A percentile compares a stretch with the other conserved stretches of the same genome.
Conservation (phyloP, 2,797 vertebrate species). For the Lophotriccus pileatus region DNA sequence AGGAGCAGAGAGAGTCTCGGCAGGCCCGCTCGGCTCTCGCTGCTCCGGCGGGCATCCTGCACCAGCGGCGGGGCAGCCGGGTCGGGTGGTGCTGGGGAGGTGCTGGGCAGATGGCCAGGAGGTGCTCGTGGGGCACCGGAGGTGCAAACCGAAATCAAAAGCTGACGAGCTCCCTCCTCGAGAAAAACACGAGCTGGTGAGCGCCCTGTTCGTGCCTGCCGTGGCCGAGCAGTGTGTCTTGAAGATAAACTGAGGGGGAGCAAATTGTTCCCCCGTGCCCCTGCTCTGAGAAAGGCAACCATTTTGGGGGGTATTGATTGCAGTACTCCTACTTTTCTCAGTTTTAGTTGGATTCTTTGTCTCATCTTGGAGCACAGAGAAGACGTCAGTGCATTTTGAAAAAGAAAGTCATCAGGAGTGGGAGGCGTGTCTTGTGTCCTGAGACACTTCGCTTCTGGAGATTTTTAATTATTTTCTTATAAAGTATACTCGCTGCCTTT, state of each 20-base stretch:
- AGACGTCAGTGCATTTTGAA: neutral
- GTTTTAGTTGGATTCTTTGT: neutral
- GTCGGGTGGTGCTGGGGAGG: neutral
- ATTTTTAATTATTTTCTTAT: neutral
- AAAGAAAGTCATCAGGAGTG: conserved; percentile 19
- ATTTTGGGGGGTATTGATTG: neutral
- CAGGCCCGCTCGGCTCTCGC: neutral
- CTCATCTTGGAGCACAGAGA: neutral
- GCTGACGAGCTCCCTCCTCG: neutral
- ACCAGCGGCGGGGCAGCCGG: neutral
- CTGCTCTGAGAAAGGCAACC: neutral
- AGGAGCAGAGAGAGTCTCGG: neutral
- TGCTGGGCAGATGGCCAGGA: neutral
- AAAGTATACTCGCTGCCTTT: neutral
- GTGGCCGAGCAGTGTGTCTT: neutral
- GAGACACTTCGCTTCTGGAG: neutral
- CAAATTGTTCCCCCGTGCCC: neutral
- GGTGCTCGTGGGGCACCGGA: neutral
- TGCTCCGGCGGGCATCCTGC: neutral
- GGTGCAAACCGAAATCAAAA: conserved; percentile 38
- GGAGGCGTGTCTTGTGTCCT: conserved; percentile 14
- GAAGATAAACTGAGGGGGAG: neutral
- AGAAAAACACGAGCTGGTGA: neutral
- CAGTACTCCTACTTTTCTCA: neutral
- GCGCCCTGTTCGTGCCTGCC: neutral